Percentiles rank a stretch among this genome's conserved stretches.
Conservation (phyloP, 2,113 vertebrate species). For the Odontesthes bonariensis region DNA sequence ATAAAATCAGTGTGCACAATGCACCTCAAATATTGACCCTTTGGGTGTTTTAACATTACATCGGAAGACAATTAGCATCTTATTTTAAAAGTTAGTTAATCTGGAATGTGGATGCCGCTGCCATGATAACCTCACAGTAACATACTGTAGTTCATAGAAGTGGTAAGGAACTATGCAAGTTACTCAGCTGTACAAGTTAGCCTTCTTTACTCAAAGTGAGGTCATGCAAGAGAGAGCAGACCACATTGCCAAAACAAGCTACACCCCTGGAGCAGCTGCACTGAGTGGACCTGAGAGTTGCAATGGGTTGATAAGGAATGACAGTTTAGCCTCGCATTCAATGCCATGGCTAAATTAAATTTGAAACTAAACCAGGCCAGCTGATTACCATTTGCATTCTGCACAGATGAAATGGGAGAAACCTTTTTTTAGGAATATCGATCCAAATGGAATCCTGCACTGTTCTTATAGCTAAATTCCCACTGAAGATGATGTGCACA, state of each 20-base stretch:
- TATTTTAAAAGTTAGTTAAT: too few species aligned
- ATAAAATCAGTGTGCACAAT: too few species aligned
- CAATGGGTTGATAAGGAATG: constrained; percentile 31
- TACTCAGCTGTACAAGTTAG: constrained; percentile 15
- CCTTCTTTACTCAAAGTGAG: constrained; percentile 30
- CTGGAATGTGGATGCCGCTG: too few species aligned
- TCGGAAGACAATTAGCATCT: too few species aligned
- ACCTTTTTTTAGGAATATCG: not conserved
- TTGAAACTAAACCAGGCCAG: constrained; percentile 7
- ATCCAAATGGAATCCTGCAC: not conserved
- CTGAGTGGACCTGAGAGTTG: constrained; percentile 17
- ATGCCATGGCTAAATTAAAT: not conserved
- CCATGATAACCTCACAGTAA: too few species aligned
- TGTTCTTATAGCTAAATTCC: not conserved
- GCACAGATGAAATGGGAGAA: not conserved
- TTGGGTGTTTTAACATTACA: too few species aligned
- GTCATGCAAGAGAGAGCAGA: constrained; percentile 23
- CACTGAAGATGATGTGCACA: not conserved
- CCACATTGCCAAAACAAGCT: constrained; percentile 34
- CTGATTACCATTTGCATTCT: not conserved
- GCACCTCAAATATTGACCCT: too few species aligned
- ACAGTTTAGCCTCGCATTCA: constrained; percentile 23
- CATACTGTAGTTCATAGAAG: too few species aligned
- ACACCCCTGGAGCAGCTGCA: constrained; percentile 52
- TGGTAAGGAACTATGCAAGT: not conserved